Base-by-base conservation (phyloP, 2,888 invertebrate species). In the Clivina fossor region DNA sequence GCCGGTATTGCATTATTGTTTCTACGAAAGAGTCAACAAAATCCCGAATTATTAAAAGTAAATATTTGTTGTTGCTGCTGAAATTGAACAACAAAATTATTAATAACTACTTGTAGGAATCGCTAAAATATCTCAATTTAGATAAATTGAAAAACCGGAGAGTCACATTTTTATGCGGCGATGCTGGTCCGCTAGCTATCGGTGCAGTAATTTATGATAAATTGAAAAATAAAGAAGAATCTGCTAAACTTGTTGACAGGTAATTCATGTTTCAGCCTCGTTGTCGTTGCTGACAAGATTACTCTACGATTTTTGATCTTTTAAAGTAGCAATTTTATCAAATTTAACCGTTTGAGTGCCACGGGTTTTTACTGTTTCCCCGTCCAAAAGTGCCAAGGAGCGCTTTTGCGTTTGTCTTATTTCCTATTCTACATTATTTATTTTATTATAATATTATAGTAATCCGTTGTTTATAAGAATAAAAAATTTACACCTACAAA, bases 1-100 rank as follows among this genome's bases (percentile, higher is more conserved):
- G 72, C 84, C 60, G 91, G 91, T 26, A 75, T 88, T 57, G 85
- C 86, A 26, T 72, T 86, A 30, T 76, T 84, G 60, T 83, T 84
- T 67, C 76, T 85, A 50, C 77, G 80, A 61, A 71, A 70, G 63
- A 66, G 65, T 59, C 65, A 66, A 4, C 58, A 68, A 30, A 64
- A 68, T 51, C 35, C 57, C 38, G 55, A 62, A 20, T 67, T 67
- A 56, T 63, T 73, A 48, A 61, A 67, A 60, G 71, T 71, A 64
- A 57, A 43, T 56, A 15, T 4, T 41, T 5, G 4, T 30, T 22
- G 9, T 35, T 1, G 18, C 24, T 16, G 9, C 20, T 58, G n/a
- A 16, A 13, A 16, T 13, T n/a, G 22, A 7, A 26, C 3, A n/a
- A 19, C 28, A 20, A 28, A 30, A 37, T 16, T 19, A 53, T 16